phyloP scores from a whole-genome alignment of 2,113 vertebrate genomes.

The Albula glossodonta region DNA sequence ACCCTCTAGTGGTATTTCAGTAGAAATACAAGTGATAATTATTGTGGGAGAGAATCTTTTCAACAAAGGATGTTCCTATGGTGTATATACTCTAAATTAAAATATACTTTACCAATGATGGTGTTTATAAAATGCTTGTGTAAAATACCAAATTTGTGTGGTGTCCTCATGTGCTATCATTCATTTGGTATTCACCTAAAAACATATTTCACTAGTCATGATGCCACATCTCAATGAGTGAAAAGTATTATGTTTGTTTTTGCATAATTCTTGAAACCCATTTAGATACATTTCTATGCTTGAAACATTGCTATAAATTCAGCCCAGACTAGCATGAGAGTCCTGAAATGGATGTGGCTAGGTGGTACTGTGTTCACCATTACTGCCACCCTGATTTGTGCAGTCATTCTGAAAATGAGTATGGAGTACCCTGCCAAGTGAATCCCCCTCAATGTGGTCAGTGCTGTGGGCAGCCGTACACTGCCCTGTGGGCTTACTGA shows the following conservation, averaged over 20 bases:
- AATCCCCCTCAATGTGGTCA: not conserved
- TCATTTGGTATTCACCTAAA: not conserved
- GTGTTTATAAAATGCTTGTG: not conserved
- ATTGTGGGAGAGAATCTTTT: not conserved
- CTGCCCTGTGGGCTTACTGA: not conserved
- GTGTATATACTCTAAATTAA: not conserved
- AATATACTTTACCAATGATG: not conserved
- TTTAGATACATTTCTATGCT: not conserved
- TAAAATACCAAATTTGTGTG: not conserved
- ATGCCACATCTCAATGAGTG: no score
- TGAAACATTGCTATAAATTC: no score
- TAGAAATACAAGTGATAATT: not conserved
- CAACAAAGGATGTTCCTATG: not conserved
- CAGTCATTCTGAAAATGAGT: no score
- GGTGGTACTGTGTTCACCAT: no score
- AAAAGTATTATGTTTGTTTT: no score
- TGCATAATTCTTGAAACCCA: not conserved
- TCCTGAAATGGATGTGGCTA: no score
- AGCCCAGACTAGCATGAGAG: no score
- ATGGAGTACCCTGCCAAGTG: no score
- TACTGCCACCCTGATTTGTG: no score
- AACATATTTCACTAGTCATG: no score
- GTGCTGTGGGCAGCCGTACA: not conserved
- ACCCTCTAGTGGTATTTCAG: slow-evolving; percentile 54
- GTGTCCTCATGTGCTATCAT: not conserved